Base-by-base conservation (phyloP, 2,113 vertebrate species). In the Gadus macrocephalus region DNA sequence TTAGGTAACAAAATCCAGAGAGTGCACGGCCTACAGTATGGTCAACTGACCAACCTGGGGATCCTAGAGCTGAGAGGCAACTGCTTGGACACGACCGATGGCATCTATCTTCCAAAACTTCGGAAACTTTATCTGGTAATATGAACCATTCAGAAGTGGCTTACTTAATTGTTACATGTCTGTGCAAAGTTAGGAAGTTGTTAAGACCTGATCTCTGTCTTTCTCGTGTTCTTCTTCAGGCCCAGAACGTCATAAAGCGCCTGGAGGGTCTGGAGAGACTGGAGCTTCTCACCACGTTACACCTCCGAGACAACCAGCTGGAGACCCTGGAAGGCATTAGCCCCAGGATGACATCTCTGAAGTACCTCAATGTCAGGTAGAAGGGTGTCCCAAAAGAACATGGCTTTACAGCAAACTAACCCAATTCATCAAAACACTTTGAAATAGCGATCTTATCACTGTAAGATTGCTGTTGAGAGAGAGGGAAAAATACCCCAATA, bases 231-330 rank as follows among this genome's bases (percentile, higher is more conserved):
- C 9, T 49, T 49, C 4, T 75, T 59, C 66, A 99, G 97, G 95
- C 94, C 38, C 90, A 96, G 81, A 98, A 98, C 22, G 4, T 31
- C 9, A 91, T 98, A 83, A 92, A 64, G 62, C 86, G 17, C 17
- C 87, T 99, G 15, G 92, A 95, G 75, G 94, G 91, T 70, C 87
- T 98, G 53, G 93, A 93, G 60, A 85, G 64, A 15, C 84, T 97
- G 0, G 88, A 83, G 59, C 76, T 83, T 58, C 91, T 99, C 68
- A 91, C 88, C 17, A 93, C 83, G 5, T 88, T 99, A 78, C 95
- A 99, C 72, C 91, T 99, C 56, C 91, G 95, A 81, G 93, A 96
- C 84, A 99, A 99, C 87, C 89, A 91, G 71, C 85, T 99, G 0
- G 85, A 92, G 66, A 86, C 69, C 53, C 79, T 99, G 77, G 84